These are phyloP conservation scores for Saccopteryx bilineata DNA, from an alignment of 2,113 vertebrate genomes.

Conservation along the genomic window DNA sequence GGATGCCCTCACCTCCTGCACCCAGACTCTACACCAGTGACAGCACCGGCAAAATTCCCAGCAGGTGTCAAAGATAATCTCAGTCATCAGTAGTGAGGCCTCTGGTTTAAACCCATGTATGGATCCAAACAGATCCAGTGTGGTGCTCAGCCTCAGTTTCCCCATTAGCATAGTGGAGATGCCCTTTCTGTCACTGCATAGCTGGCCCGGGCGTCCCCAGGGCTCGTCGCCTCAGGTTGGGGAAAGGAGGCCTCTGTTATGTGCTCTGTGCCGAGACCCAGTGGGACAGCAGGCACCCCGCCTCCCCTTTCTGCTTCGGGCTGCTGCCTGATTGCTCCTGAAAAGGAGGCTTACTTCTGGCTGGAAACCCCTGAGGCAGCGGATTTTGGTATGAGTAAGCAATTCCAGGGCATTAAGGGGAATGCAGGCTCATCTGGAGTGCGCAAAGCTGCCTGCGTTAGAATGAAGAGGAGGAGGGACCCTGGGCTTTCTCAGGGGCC, in stretches of 20 bases:
- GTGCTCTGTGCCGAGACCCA: conserved; percentile 62
- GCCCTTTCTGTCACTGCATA: neutral
- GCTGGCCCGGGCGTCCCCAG: neutral
- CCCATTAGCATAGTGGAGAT: neutral
- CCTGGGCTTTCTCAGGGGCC: neutral
- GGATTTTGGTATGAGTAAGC: conserved; percentile 72
- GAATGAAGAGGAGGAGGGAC: neutral
- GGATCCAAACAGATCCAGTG: neutral
- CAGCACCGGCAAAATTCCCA: rapidly evolving
- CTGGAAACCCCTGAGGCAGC: conserved; percentile 84
- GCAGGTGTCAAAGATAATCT: rapidly evolving
- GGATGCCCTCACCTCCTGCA: rapidly evolving
- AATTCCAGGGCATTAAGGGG: conserved; percentile 59
- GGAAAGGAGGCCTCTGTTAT: neutral
- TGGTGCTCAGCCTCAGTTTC: neutral
- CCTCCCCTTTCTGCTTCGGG: conserved; percentile 1
- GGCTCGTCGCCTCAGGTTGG: conserved; percentile 11
- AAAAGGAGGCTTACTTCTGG: conserved; percentile 84
- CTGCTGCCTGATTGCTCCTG: conserved; percentile 79
- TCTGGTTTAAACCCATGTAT: neutral
- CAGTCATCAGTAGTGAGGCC: neutral
- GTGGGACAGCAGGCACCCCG: neutral
- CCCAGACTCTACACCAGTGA: neutral
- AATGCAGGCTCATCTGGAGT: conserved; percentile 25
- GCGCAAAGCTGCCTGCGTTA: neutral